Evolutionary conservation across 2,888 invertebrate genomes (phyloP).

Genomic region (Zonitis immaculata): DNA sequence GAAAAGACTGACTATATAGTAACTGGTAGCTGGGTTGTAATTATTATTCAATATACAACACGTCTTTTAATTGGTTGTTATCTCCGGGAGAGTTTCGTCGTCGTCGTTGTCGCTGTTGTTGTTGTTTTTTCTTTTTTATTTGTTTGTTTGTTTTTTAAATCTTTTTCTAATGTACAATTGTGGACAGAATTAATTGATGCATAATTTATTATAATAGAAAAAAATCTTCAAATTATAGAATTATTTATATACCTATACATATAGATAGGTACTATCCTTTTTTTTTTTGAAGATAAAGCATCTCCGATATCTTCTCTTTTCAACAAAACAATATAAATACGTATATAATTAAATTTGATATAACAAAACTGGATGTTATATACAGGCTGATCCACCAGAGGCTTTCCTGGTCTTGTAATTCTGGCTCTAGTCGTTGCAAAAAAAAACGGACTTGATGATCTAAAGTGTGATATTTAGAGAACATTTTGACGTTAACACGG

Average conservation of each 20-base stretch:
- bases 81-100: slow-evolving; percentile 27
- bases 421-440: no score
- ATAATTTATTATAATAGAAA: neutral
- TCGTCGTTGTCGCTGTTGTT: slow-evolving; percentile 13
- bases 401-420: no score
- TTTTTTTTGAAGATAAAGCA: neutral
- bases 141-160: neutral
- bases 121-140: neutral
- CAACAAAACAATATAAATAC: slow-evolving; percentile 15
- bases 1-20: slow-evolving; percentile 29
- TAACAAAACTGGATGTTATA: slow-evolving; percentile 28
- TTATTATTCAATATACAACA: slow-evolving; percentile 51
- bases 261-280: no score
- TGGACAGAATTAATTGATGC: neutral
- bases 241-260: no score
- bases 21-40: slow-evolving; percentile 44
- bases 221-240: neutral
- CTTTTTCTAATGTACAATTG: neutral
- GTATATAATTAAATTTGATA: slow-evolving; percentile 28
- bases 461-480: no score
- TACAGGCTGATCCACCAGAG: no score
- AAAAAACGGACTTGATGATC: no score
- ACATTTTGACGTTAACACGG: no score
- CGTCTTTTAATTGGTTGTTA: slow-evolving; percentile 51
- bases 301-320: neutral